These are phyloP conservation scores for Bhutanitis thaidina DNA, from an alignment of 2,888 invertebrate species.

Conservation along the genomic window DNA sequence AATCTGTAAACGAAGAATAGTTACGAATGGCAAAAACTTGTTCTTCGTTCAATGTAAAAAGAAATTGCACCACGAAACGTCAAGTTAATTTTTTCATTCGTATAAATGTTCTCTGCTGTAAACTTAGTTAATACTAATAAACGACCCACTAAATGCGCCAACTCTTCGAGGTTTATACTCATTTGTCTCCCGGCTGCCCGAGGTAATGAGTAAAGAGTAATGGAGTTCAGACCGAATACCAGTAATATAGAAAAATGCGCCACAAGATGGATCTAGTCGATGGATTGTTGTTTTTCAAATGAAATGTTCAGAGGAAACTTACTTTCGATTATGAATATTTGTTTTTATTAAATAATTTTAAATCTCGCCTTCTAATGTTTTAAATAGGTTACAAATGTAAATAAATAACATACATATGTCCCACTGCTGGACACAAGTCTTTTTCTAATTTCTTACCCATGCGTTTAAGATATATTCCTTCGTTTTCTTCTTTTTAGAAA, in stretches of 20 bases:
- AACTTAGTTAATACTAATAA: constrained; percentile 63
- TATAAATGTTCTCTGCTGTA: constrained; percentile 52
- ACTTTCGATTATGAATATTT: no score
- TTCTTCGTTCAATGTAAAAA: not conserved
- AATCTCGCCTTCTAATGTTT: no score
- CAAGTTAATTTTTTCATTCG: constrained; percentile 45
- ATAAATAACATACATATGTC: no score
- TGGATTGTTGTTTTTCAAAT: not conserved
- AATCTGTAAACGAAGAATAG: no score
- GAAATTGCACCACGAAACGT: not conserved
- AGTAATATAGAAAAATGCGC: constrained; percentile 61
- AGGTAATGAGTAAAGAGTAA: constrained; percentile 51
- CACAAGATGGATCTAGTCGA: constrained; percentile 19
- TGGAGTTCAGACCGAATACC: constrained; percentile 44
- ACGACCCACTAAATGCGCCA: constrained; percentile 45
- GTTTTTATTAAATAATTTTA: no score
- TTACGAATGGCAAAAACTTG: not conserved
- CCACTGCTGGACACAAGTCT: no score
- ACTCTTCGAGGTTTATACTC: constrained; percentile 44
- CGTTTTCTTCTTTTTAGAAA: no score
- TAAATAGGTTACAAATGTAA: no score
- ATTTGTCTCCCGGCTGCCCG: constrained; percentile 48
- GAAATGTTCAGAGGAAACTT: not conserved
- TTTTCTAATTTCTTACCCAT: no score
- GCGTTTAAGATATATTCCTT: no score